Evolutionary conservation across 2,113 vertebrate genomes (phyloP).

Genomic region (Symphodus melops): DNA sequence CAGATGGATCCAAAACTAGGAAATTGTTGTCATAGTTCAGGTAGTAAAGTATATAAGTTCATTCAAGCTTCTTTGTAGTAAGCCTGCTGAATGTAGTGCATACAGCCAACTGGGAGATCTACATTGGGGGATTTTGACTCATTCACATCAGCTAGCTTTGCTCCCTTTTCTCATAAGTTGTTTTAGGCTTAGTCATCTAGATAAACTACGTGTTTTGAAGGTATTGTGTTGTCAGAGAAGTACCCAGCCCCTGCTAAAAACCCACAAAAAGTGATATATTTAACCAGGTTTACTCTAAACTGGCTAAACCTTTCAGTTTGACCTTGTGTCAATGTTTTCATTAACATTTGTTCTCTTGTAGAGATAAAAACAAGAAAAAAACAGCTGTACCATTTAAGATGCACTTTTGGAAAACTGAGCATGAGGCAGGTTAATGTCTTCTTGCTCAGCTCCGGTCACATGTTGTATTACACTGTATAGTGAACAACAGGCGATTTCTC

Average conservation of each 20-base stretch:
- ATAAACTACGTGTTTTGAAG: conserved; percentile 7
- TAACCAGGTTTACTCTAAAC: background rate
- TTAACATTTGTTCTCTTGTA: background rate
- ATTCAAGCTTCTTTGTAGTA: background rate
- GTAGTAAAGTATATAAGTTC: background rate
- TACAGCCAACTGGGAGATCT: conserved; percentile 8
- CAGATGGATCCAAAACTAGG: too few relatives aligned
- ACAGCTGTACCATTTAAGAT: conserved; percentile 8
- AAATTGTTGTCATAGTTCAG: too few relatives aligned
- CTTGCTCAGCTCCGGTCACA: background rate
- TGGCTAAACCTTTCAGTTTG: background rate
- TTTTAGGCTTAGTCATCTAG: background rate
- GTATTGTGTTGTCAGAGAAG: conserved; percentile 6
- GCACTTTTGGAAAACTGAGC: background rate
- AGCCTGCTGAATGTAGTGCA: background rate
- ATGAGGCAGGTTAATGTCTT: background rate
- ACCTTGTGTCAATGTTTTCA: background rate
- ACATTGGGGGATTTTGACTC: background rate
- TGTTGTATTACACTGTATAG: conserved; percentile 2
- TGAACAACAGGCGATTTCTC: background rate
- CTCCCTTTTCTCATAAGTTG: background rate
- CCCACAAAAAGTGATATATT: conserved; percentile 17
- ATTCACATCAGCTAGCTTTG: background rate
- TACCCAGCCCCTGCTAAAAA: background rate
- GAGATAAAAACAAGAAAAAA: background rate